Conservation (phyloP, 1,140 invertebrate genomes). For the Carposina sasakii region DNA sequence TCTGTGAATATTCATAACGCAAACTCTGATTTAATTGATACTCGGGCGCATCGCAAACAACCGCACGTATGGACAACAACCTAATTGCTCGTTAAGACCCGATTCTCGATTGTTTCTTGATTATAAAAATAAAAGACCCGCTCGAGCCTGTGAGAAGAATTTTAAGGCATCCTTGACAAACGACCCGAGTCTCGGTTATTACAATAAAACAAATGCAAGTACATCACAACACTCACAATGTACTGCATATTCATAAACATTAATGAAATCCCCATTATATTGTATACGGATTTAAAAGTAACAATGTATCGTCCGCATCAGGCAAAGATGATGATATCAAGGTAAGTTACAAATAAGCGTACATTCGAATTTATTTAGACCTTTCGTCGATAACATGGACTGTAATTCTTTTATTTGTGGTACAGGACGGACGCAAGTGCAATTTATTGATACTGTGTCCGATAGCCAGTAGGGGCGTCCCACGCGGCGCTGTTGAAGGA, state of each 20-base stretch:
- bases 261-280: conserved; percentile 11
- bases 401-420: conserved; percentile 60
- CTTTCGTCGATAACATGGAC: conserved; percentile 58
- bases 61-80: conserved; percentile 48
- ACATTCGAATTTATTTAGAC: conserved; percentile 66
- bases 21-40: conserved; percentile 59
- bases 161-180: conserved; percentile 36
- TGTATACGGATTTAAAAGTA: conserved; percentile 5
- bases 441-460: conserved; percentile 66
- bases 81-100: conserved; percentile 64
- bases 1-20: conserved; percentile 60
- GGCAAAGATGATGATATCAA: conserved; percentile 56
- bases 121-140: conserved; percentile 50
- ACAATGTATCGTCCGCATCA: conserved; percentile 4
- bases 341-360: conserved; percentile 54
- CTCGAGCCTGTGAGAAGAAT: conserved; percentile 32
- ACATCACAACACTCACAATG: conserved; percentile 16
- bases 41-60: conserved; percentile 33
- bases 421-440: conserved; percentile 58
- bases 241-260: conserved; percentile 18
- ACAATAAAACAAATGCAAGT: conserved; percentile 33
- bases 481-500: conserved; percentile 39
- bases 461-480: conserved; percentile 65
- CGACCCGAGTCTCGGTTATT: conserved; percentile 29
- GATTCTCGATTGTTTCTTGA: conserved; percentile 64